Evolutionary conservation across 1,140 invertebrate species (phyloP), one percentile per base, ranked within the genome.

Genomic region (Drosophila parvula): DNA sequence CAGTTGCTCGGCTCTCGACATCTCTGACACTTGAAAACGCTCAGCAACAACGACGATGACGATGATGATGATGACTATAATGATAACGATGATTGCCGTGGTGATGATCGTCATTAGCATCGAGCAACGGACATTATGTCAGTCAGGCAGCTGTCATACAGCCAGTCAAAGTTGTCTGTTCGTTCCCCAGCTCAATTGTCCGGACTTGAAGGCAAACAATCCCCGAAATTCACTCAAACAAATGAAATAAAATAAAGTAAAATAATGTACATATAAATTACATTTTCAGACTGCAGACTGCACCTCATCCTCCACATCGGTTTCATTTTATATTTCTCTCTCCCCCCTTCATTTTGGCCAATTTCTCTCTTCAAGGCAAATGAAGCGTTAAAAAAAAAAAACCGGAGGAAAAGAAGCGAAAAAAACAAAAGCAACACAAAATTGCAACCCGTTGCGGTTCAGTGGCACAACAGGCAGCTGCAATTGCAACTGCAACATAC

Each of bases 401-500:
- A 12, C n/a, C n/a, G 22, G 22, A 18, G 57, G 3, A 48, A 51
- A 32, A 65, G 28, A 51, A 45, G 62, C 60, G 28, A 48, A 36
- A 67, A 60, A 62, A 27, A 47, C 12, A 34, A 43, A 65, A 11
- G 50, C 68, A 50, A 69, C 47, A 68, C 50, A 48, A 73, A 86
- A 89, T 83, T 88, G 83, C 83, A 77, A 85, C 48, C 65, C 64
- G 84, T 84, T 81, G 85, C 81, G 84, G 84, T 88, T 86, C 83
- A 86, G 77, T 90, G 85, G 57, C 47, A 74, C 51, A 79, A 55
- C 83, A 3, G 64, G 56, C 77, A 74, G 61, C 69, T 65, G 76
- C 77, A 79, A 67, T 56, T 63, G 34, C 43, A 69, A 68, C 65
- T 40, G 74, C 73, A 28, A 56, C 32, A 53, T 8, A 55, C 80